Evolutionary conservation across 2,888 invertebrate genomes (phyloP).

Genomic region (Acheta domesticus): DNA sequence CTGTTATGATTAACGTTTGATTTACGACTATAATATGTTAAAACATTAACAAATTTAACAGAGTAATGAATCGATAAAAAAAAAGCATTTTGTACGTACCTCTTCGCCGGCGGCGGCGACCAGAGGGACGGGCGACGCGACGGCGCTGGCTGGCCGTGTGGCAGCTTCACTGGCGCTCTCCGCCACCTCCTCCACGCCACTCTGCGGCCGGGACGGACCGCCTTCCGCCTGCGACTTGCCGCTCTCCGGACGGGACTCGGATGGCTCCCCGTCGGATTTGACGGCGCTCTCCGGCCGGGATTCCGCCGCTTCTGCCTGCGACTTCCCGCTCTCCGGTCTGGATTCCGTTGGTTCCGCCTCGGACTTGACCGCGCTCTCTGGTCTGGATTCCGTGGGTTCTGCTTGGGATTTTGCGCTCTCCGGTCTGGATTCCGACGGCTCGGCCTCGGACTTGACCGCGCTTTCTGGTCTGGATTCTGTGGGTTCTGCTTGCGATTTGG

Average conservation of each 20-base stretch:
- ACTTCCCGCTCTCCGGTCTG: not conserved
- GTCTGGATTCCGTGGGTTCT: not conserved
- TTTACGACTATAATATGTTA: too few relatives aligned
- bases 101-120: not conserved
- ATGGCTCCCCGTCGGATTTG: not conserved
- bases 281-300: constrained; percentile 19
- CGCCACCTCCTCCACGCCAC: not conserved
- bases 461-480: constrained; percentile 21
- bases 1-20: too few relatives aligned
- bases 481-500: not conserved
- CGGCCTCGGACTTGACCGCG: not conserved
- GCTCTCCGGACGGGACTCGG: too few relatives aligned
- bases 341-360: not conserved
- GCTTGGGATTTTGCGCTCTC: not conserved
- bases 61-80: too few relatives aligned
- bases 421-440: not conserved
- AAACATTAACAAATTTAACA: too few relatives aligned
- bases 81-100: too few relatives aligned
- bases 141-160: constrained; percentile 20
- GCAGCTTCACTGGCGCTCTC: constrained; percentile 21
- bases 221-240: too few relatives aligned
- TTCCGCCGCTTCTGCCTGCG: not conserved
- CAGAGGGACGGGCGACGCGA: not conserved
- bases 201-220: too few relatives aligned
- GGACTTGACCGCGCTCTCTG: not conserved